Evolutionary conservation across 2,113 vertebrate genomes (phyloP).

Genomic region (Aspidoscelis tigris): DNA sequence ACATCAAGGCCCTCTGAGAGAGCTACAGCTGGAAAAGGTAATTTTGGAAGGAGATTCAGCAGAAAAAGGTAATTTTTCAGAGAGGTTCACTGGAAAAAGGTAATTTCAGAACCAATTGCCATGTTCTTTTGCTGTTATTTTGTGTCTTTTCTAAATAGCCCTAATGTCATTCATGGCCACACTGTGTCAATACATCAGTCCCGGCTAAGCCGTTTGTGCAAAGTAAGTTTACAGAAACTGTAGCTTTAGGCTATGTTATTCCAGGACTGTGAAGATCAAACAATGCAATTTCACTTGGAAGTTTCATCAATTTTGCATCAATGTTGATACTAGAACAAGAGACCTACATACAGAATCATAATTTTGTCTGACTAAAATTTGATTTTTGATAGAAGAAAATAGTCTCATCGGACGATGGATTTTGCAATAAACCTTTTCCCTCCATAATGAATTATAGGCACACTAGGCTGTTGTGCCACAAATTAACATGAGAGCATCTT

Average conservation of each 20-base stretch:
- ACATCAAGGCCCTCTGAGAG: slow-evolving; percentile 86
- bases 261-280: slow-evolving; percentile 87
- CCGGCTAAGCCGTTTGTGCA: slow-evolving; percentile 81
- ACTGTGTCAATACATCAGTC: slow-evolving; percentile 80
- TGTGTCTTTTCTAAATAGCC: slow-evolving; percentile 85
- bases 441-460: slow-evolving; percentile 48
- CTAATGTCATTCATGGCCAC: slow-evolving; percentile 84
- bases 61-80: slow-evolving; percentile 87
- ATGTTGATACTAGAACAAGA: slow-evolving; percentile 79
- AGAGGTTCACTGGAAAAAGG: slow-evolving; percentile 86
- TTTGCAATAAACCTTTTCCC: slow-evolving; percentile 62
- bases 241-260: slow-evolving; percentile 88
- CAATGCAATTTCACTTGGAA: slow-evolving; percentile 84
- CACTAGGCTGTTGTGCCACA: slow-evolving; percentile 47
- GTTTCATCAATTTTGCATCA: slow-evolving; percentile 90
- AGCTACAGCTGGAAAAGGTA: slow-evolving; percentile 84
- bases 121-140: slow-evolving; percentile 83
- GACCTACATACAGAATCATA: slow-evolving; percentile 78
- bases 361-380: slow-evolving; percentile 81
- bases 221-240: slow-evolving; percentile 87
- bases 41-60: slow-evolving; percentile 85
- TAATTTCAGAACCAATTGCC: slow-evolving; percentile 87
- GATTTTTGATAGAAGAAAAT: slow-evolving; percentile 76
- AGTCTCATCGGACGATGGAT: slow-evolving; percentile 74
- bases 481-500: slow-evolving; percentile 67